phyloP scores from a whole-genome alignment of 2,113 vertebrate species.

The Zosterops pallidus region DNA sequence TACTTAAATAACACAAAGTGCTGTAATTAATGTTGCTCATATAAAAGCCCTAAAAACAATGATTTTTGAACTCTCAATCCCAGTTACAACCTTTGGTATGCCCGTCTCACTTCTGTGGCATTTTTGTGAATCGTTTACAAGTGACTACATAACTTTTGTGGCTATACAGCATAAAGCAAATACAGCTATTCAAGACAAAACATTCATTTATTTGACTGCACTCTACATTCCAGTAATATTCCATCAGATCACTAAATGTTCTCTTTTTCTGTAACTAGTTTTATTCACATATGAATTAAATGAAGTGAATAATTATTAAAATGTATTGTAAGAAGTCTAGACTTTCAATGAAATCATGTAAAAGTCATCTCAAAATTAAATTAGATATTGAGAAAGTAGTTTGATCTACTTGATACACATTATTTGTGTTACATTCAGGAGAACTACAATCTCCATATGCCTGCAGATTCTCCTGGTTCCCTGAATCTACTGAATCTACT shows the following conservation, averaged over 20 bases:
- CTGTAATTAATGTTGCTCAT: background rate
- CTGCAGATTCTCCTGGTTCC: background rate
- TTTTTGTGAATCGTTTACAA: background rate
- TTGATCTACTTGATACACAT: fast-evolving
- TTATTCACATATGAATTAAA: background rate
- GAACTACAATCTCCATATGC: background rate
- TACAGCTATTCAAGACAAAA: background rate
- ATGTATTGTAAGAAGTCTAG: background rate
- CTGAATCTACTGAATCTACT: background rate
- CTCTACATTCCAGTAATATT: background rate
- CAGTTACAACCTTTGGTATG: background rate
- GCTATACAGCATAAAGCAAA: background rate
- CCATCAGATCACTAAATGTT: background rate
- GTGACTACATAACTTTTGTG: background rate
- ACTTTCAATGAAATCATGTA: background rate
- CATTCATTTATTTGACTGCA: background rate
- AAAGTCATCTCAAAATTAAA: background rate
- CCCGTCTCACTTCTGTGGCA: background rate
- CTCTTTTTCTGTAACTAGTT: background rate
- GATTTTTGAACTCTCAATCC: background rate
- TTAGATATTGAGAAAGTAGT: background rate
- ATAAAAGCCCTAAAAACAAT: background rate
- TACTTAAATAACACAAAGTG: background rate
- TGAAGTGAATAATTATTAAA: background rate
- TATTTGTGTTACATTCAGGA: background rate